These are phyloP conservation scores for Drosophila burlai DNA, from an alignment of 1,140 invertebrate genomes.

Conservation along the genomic window DNA sequence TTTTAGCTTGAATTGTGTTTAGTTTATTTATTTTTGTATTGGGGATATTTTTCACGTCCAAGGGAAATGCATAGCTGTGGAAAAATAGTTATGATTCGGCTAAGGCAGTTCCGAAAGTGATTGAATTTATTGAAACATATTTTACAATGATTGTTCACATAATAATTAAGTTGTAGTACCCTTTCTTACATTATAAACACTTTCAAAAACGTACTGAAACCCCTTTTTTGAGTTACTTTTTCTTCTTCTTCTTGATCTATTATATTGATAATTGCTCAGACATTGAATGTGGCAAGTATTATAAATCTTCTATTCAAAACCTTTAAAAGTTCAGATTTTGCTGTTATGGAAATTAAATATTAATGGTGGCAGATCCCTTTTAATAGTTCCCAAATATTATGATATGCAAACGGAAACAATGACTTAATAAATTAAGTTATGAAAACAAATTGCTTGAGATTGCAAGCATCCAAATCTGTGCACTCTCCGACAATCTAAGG, in stretches of 20 bases:
- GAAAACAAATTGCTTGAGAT: constrained; percentile 6
- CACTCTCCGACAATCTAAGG: constrained; percentile 17
- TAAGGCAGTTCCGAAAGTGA: neutral
- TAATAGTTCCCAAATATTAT: neutral
- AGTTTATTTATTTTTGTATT: neutral
- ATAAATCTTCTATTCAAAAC: neutral
- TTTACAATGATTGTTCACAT: too few species aligned
- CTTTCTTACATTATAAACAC: too few species aligned
- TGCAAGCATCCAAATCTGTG: constrained; percentile 21
- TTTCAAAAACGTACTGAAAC: too few species aligned
- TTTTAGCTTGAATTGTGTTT: neutral
- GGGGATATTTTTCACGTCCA: neutral
- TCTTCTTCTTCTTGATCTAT: too few species aligned
- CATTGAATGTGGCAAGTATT: neutral
- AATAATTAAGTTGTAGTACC: neutral
- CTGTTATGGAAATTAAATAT: too few species aligned
- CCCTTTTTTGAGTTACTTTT: too few species aligned
- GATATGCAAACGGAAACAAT: too few species aligned
- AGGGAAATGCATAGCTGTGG: neutral
- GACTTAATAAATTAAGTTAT: neutral
- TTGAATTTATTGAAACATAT: neutral
- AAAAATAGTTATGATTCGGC: neutral
- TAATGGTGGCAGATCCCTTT: neutral
- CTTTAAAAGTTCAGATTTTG: neutral
- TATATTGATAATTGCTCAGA: too few species aligned